Evolutionary conservation across 2,888 invertebrate species (phyloP).

Genomic region (Chrysolina americana): DNA sequence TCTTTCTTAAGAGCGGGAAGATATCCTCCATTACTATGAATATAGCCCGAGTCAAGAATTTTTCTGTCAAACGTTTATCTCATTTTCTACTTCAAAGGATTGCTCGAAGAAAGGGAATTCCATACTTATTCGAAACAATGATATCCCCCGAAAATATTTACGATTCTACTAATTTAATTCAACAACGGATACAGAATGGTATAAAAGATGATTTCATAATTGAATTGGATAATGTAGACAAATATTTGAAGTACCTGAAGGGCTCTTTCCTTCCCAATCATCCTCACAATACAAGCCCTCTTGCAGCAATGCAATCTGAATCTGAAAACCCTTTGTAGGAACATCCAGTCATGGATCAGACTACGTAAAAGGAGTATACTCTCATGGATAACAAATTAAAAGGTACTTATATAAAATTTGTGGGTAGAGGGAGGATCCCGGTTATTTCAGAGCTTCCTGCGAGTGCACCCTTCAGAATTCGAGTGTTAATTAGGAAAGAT

Average conservation of each 20-base stretch:
- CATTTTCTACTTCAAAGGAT: too few species aligned
- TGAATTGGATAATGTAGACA: background rate
- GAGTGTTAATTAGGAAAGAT: slow-evolving; percentile 20
- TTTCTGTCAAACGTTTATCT: too few species aligned
- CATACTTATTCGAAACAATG: too few species aligned
- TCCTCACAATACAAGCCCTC: background rate
- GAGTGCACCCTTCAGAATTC: background rate
- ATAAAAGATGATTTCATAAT: background rate
- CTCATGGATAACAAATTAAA: slow-evolving; percentile 19
- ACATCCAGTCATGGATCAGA: background rate
- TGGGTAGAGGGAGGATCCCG: slow-evolving; percentile 5
- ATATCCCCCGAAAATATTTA: too few species aligned
- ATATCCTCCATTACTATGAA: too few species aligned
- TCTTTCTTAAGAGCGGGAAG: too few species aligned
- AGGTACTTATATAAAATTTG: slow-evolving; percentile 4
- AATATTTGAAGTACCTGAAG: background rate
- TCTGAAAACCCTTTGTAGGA: background rate
- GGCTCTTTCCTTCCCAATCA: background rate
- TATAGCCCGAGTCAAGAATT: too few species aligned
- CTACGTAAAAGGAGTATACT: background rate
- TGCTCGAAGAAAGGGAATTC: too few species aligned
- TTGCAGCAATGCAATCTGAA: background rate
- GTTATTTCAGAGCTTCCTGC: slow-evolving; percentile 8
- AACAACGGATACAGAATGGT: too few species aligned
- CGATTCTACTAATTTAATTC: too few species aligned